phyloP scores from a whole-genome alignment of 1,140 invertebrate species.

The Psix sp. region DNA sequence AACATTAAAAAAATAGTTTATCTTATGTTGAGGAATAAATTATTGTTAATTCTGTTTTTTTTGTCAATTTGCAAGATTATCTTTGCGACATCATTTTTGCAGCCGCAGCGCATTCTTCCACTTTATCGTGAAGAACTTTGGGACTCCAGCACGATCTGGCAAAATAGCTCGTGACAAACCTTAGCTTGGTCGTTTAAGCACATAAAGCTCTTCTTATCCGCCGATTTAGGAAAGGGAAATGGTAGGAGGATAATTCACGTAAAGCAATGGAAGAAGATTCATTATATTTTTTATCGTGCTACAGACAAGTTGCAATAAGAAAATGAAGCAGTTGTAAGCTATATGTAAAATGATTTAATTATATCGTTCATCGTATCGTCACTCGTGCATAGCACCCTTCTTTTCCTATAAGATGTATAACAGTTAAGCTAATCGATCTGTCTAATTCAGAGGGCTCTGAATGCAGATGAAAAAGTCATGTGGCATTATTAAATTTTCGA shows the following conservation, averaged over 20 bases:
- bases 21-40: not conserved
- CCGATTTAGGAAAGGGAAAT: slow-evolving; percentile 17
- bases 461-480: slow-evolving; percentile 2
- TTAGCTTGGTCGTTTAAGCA: slow-evolving; percentile 64
- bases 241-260: too few species aligned
- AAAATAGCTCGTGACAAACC: slow-evolving; percentile 69
- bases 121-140: slow-evolving; percentile 56
- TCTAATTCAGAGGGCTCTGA: not conserved
- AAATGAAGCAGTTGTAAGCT: slow-evolving; percentile 12
- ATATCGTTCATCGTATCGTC: slow-evolving; percentile 75
- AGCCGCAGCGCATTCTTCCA: slow-evolving; percentile 38
- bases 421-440: too few species aligned
- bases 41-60: slow-evolving; percentile 1
- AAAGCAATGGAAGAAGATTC: too few species aligned
- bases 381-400: slow-evolving; percentile 74
- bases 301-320: slow-evolving; percentile 6
- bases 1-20: too few species aligned
- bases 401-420: slow-evolving; percentile 20
- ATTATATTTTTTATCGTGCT: slow-evolving; percentile 5
- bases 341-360: slow-evolving; percentile 74
- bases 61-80: slow-evolving; percentile 27
- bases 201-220: slow-evolving; percentile 66
- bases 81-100: slow-evolving; percentile 22
- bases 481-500: not conserved
- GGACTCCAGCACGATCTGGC: slow-evolving; percentile 35